Conservation (phyloP, 2,888 invertebrate species). For the Eristalis pertinax region DNA sequence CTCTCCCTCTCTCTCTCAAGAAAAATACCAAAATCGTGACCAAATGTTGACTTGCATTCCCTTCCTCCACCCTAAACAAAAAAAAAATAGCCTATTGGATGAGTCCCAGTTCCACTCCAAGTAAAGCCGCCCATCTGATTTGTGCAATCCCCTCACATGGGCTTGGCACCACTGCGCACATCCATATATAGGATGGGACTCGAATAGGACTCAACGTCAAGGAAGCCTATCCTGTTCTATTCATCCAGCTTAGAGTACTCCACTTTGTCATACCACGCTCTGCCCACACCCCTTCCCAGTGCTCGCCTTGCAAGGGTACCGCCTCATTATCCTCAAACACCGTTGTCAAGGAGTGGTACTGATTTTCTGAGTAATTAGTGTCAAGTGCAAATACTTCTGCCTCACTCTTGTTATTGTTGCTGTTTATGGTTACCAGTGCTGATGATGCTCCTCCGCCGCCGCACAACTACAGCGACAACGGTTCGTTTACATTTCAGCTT, state of each 20-base stretch:
- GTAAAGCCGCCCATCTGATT: background rate
- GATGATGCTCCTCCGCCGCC: conserved; percentile 49
- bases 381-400: conserved; percentile 70
- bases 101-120: background rate
- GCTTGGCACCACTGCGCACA: background rate
- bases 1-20: background rate
- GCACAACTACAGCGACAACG: conserved; percentile 38
- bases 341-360: conserved; percentile 55
- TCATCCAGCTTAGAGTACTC: background rate
- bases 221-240: background rate
- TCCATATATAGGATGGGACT: background rate
- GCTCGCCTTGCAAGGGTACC: background rate
- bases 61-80: background rate
- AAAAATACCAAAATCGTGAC: background rate
- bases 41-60: background rate
- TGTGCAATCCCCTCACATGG: background rate
- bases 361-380: conserved; percentile 70
- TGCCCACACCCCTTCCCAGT: conserved; percentile 27
- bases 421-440: conserved; percentile 52
- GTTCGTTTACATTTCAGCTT: conserved; percentile 58
- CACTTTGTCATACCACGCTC: background rate
- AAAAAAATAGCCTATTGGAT: too few species aligned
- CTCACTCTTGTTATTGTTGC: conserved; percentile 51
- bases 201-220: background rate
- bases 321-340: conserved; percentile 53